phyloP scores from a whole-genome alignment of 2,888 invertebrate genomes.

The Ecliptopera silaceata region DNA sequence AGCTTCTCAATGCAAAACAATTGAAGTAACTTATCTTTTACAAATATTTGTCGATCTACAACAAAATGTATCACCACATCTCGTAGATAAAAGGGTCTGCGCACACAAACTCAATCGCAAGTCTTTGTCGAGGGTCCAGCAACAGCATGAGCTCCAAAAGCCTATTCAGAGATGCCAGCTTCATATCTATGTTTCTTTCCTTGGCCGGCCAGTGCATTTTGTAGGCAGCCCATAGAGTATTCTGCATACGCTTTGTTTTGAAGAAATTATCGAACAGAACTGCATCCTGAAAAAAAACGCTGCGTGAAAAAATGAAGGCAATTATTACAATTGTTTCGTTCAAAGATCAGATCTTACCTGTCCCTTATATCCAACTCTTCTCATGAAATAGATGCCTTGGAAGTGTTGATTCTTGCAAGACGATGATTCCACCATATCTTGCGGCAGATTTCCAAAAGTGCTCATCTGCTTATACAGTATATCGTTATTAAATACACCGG shows the following conservation, averaged over 20 bases:
- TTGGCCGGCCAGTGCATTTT: conserved; percentile 31
- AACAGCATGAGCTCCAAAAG: conserved; percentile 57
- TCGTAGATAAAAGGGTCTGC: conserved; percentile 50
- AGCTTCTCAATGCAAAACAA: conserved; percentile 6
- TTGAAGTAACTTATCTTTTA: background rate
- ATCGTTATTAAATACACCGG: conserved; percentile 47
- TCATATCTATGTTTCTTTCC: conserved; percentile 35
- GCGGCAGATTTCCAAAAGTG: conserved; percentile 47
- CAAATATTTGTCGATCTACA: background rate
- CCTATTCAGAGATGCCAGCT: conserved; percentile 36
- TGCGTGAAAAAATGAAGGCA: too few species aligned
- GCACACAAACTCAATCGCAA: conserved; percentile 53
- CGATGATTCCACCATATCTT: conserved; percentile 48
- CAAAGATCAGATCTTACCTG: conserved; percentile 29
- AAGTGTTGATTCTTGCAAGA: conserved; percentile 43
- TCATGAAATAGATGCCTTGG: conserved; percentile 40
- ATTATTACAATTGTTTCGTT: too few species aligned
- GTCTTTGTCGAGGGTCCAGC: conserved; percentile 49
- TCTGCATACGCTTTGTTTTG: conserved; percentile 32
- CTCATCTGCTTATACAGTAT: conserved; percentile 56
- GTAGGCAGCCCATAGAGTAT: conserved; percentile 36
- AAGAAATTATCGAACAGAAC: conserved; percentile 25
- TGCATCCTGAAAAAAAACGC: conserved; percentile 42
- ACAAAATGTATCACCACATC: background rate
- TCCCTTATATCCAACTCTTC: conserved; percentile 22